Base-by-base conservation (phyloP, 2,113 vertebrate genomes). In the Bujurquina vittata region DNA sequence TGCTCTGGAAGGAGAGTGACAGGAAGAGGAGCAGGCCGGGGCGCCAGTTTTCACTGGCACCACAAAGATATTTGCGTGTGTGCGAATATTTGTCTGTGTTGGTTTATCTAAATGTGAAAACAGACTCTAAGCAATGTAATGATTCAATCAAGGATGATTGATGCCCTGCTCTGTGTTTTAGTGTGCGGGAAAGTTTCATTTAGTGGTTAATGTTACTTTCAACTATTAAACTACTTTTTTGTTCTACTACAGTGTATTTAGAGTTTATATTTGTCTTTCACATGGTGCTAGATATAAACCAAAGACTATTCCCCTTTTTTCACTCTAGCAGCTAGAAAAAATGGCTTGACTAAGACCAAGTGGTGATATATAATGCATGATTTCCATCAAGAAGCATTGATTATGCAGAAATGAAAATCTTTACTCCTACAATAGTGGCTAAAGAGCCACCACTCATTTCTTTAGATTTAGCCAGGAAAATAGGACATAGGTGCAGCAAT, bases 1-100 rank as follows among this genome's bases (percentile, higher is more conserved):
- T 10, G 82, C 72, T 61, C 63, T 83, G 86, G 84, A 89, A 78
- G 77, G 78, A 90, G 75, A 84, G 79, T 77, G 85, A 90, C 87
- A 84, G 87, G 80, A 89, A 91, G 87, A 56, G 67, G 60, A 81
- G 73, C 56, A 22, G 73, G 65, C 62, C 1, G 1, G 35, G 69
- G 61, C n/a, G 56, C 37, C 26, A 23, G 54, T 75, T 80, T 84
- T 65, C 55, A 62, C 80, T 76, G 81, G 72, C 57, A 82, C 69
- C 81, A 49, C 60, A 60, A 54, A 79, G 65, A 75, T 49, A 23
- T 74, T 22, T 81, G 80, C 52, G 56, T 10, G n/a, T 33, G 56
- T 78, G 12, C 15, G 55, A 49, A 72, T 33, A 46, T 65, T 63
- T 63, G 58, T 73, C 49, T 77, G 59, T 40, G 79, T 75, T 12